Conservation (phyloP, 2,113 vertebrate genomes). For the Nibea albiflora region DNA sequence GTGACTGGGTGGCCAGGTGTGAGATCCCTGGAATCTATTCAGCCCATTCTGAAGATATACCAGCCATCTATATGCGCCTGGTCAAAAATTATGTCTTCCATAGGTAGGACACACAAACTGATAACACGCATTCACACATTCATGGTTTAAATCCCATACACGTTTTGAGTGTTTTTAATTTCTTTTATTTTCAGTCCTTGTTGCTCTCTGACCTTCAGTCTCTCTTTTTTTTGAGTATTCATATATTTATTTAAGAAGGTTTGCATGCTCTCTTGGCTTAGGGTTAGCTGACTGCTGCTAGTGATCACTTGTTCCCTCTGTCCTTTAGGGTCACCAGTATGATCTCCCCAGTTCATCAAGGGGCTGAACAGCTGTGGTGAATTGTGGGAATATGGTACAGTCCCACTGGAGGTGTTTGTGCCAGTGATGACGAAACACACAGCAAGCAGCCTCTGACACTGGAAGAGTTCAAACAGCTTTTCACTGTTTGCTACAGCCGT, state of each 20-base stretch:
- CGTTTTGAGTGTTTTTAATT: neutral
- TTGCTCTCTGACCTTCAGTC: too few species aligned
- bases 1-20: slow-evolving; percentile 73
- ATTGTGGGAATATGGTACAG: slow-evolving; percentile 73
- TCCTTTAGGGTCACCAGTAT: slow-evolving; percentile 72
- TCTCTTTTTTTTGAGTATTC: neutral
- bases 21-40: slow-evolving; percentile 69
- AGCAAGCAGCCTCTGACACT: slow-evolving; percentile 44
- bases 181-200: neutral
- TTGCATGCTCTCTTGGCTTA: neutral
- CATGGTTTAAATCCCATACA: neutral
- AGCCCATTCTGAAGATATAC: slow-evolving; percentile 55
- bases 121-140: neutral
- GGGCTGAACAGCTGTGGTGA: slow-evolving; percentile 78
- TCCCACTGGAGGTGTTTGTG: slow-evolving; percentile 67
- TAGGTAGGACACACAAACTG: slow-evolving; percentile 54
- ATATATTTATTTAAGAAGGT: neutral
- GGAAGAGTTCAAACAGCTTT: slow-evolving; percentile 67
- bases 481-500: slow-evolving; percentile 65
- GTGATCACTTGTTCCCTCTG: neutral
- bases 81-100: slow-evolving; percentile 77
- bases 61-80: slow-evolving; percentile 60
- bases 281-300: too few species aligned
- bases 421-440: slow-evolving; percentile 69
- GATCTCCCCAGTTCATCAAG: slow-evolving; percentile 77